Evolutionary conservation across 92 coral and sea anemone species (phyloP).

Genomic region (Plumapathes pennacea): DNA sequence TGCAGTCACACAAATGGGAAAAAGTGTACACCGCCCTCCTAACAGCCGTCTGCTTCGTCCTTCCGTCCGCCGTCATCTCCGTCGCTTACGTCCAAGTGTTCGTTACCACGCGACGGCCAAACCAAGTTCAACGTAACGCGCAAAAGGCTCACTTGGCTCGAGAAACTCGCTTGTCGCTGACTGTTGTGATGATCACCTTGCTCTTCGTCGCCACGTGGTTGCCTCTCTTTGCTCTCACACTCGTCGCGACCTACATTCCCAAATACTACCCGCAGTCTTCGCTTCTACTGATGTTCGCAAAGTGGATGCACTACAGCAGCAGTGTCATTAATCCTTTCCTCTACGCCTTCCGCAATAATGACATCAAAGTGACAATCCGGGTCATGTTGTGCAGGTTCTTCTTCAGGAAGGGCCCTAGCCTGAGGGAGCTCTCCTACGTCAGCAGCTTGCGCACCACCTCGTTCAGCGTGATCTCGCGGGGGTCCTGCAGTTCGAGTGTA

Average conservation of each 20-base stretch:
- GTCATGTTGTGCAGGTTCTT: slow-evolving; percentile 25
- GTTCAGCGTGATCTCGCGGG: no score
- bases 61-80: slow-evolving; percentile 57
- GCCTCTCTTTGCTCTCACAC: slow-evolving; percentile 55
- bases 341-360: slow-evolving; percentile 72
- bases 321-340: slow-evolving; percentile 73
- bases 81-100: slow-evolving; percentile 49
- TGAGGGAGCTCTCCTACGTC: no score
- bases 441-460: no score
- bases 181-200: slow-evolving; percentile 54
- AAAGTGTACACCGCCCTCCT: slow-evolving; percentile 54
- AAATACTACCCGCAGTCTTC: slow-evolving; percentile 39
- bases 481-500: no score
- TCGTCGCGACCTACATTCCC: slow-evolving; percentile 49
- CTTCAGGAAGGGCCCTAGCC: slow-evolving; percentile 15
- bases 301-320: slow-evolving; percentile 86
- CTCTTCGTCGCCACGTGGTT: slow-evolving; percentile 74
- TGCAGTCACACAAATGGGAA: slow-evolving; percentile 65
- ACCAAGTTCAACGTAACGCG: not conserved
- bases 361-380: slow-evolving; percentile 36
- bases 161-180: slow-evolving; percentile 42
- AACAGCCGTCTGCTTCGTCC: slow-evolving; percentile 33
- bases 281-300: slow-evolving; percentile 60
- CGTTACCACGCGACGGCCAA: slow-evolving; percentile 10
- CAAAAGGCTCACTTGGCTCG: no score